These are phyloP conservation scores for Blastobasis adustella DNA, from an alignment of 2,888 invertebrate species.

Conservation along the genomic window DNA sequence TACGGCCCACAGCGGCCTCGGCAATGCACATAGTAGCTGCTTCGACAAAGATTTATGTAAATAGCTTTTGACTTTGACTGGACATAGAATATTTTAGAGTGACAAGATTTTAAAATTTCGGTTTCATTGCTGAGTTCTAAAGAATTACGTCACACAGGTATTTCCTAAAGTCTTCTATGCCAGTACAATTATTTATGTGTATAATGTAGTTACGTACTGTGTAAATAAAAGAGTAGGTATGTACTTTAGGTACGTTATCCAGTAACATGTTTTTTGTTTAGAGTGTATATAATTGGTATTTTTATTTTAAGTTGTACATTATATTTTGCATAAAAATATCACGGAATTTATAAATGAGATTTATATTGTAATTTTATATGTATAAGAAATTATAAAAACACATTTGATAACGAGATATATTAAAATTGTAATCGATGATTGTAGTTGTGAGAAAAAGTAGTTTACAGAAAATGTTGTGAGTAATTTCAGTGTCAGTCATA, in stretches of 20 bases:
- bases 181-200: conserved; percentile 6
- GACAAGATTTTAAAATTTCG: too few species aligned
- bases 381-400: too few species aligned
- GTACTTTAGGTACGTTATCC: conserved; percentile 19
- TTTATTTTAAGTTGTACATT: conserved; percentile 20
- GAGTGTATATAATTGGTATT: conserved; percentile 50
- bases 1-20: conserved; percentile 17
- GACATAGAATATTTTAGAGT: too few species aligned
- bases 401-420: too few species aligned
- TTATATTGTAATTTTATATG: conserved; percentile 1
- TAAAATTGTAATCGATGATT: background rate
- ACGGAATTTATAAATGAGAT: conserved; percentile 7
- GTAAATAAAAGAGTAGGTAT: conserved; percentile 22
- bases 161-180: too few species aligned
- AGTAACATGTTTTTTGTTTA: conserved; percentile 42
- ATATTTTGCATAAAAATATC: conserved; percentile 2
- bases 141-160: too few species aligned
- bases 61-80: background rate
- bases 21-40: conserved; percentile 28
- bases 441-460: background rate
- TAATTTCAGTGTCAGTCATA: background rate
- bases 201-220: conserved; percentile 15
- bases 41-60: conserved; percentile 15
- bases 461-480: background rate
- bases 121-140: too few species aligned